Evolutionary conservation across 2,888 invertebrate genomes (phyloP).

Genomic region (Melanophora roralis): DNA sequence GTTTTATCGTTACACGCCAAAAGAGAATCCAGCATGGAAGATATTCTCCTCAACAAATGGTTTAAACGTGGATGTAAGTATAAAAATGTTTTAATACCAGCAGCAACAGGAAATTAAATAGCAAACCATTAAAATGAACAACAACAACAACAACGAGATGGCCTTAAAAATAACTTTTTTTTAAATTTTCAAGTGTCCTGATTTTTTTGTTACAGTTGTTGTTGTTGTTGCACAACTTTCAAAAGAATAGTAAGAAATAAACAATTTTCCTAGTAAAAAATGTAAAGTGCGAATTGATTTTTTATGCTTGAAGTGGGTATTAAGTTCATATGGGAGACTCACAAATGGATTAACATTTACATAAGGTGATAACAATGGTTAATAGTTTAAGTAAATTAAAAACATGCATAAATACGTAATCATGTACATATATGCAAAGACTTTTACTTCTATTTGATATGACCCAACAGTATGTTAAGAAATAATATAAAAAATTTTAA

Average conservation of each 20-base stretch:
- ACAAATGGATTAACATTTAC: conserved; percentile 40
- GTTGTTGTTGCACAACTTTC: conserved; percentile 9
- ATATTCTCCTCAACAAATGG: conserved; percentile 80
- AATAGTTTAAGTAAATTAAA: conserved; percentile 26
- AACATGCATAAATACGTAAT: no score
- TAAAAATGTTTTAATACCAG: background rate
- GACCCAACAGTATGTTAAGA: no score
- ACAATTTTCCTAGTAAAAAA: background rate
- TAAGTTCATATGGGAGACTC: conserved; percentile 8
- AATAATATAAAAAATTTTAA: no score
- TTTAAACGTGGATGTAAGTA: conserved; percentile 83
- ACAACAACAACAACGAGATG: no score
- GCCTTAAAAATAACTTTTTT: conserved; percentile 24
- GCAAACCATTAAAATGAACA: conserved; percentile 22
- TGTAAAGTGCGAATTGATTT: conserved; percentile 50
- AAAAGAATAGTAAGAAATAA: background rate
- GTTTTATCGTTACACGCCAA: conserved; percentile 90
- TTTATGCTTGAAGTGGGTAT: conserved; percentile 45
- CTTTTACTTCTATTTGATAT: no score
- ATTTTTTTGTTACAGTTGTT: background rate
- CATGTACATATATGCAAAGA: no score
- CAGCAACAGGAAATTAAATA: conserved; percentile 6
- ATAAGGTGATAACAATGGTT: conserved; percentile 38
- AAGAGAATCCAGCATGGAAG: conserved; percentile 84
- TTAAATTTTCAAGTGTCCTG: conserved; percentile 20